A percentile compares a stretch with the other conserved stretches of the same genome.
Evolutionary conservation across 2,888 invertebrate species (phyloP).

Genomic region (Pilophorus perplexus): DNA sequence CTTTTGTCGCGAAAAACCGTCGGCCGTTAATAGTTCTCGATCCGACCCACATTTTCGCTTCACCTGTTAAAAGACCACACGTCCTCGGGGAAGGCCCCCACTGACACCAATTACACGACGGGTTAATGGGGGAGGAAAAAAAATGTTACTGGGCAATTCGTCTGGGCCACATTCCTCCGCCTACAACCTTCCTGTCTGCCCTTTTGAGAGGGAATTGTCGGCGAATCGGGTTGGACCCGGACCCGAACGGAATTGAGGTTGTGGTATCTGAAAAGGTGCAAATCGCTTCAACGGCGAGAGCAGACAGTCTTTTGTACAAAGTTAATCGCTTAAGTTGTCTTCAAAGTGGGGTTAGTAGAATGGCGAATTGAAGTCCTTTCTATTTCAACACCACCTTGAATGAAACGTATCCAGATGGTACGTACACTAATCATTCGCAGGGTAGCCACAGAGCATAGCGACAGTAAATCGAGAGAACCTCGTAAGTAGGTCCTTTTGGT

Average conservation of each 20-base stretch:
- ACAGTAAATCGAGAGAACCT: too few species aligned
- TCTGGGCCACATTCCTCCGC: background rate
- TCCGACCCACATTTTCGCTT: conserved; percentile 25
- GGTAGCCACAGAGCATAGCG: too few species aligned
- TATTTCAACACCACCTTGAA: too few species aligned
- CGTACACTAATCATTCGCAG: too few species aligned
- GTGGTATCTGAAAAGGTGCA: conserved; percentile 9
- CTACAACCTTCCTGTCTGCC: conserved; percentile 1
- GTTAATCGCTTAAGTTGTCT: too few species aligned
- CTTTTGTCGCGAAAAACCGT: background rate
- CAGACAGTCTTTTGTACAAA: too few species aligned
- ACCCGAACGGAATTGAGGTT: background rate
- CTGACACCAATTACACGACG: conserved; percentile 30
- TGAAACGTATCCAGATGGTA: too few species aligned
- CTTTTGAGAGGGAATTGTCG: background rate
- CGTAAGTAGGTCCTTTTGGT: too few species aligned
- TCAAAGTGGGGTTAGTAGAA: too few species aligned
- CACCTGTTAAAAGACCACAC: conserved; percentile 34
- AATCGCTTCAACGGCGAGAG: too few species aligned
- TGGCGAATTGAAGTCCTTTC: too few species aligned
- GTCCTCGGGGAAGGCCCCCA: too few species aligned
- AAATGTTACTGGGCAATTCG: conserved; percentile 16
- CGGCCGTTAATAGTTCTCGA: conserved; percentile 4
- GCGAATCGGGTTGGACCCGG: background rate
- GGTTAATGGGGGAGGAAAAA: conserved; percentile 35